Evolutionary conservation across 1,140 invertebrate genomes (phyloP), one percentile per base, ranked within the genome.

Genomic region (Drosophila navojoa): DNA sequence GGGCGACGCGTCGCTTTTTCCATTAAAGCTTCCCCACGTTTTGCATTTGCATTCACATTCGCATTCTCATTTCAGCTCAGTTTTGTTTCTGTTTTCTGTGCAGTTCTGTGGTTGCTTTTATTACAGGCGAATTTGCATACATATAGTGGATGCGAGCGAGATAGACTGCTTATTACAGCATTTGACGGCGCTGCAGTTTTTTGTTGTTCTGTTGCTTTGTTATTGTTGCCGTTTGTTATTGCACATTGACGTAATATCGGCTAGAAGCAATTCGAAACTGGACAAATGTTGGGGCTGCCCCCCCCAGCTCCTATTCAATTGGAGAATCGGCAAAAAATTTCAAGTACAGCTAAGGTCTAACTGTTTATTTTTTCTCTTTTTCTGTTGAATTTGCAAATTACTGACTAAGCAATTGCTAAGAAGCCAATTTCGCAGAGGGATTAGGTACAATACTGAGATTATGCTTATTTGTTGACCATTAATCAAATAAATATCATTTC

Each of bases 161-260:
- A 79, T 35, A 32, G 76, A 19, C 57, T 73, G 81, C 67, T 80
- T 85, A 85, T 85, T 85, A 85, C 81, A 52, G 81, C 82, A 79
- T 72, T 79, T 81, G 79, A 71, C 81, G 71, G 64, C 82, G 76
- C 52, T 86, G 81, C 82, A 87, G 59, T 71, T 64, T 58, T 58
- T 42, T 55, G 40, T 50, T 22, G 52, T 79, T 11, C 50, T 55
- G 40, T 55, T 74, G 22, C 13, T 69, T 74, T 79, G 15, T 16
- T 69, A 52, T 74, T 79, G 49, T 71, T 49, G 60, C 69, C 57
- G 47, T 54, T 69, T 60, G 49, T 42, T 69, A 81, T 78, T 81
- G 75, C 67, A 86, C 76, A 81, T 87, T 86, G 82, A 81, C 82
- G 82, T 86, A 86, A 86, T 73, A 77, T 60, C 35, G 62, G 47